Conservation (phyloP, 2,888 invertebrate genomes). For the Epirrita christyi region DNA sequence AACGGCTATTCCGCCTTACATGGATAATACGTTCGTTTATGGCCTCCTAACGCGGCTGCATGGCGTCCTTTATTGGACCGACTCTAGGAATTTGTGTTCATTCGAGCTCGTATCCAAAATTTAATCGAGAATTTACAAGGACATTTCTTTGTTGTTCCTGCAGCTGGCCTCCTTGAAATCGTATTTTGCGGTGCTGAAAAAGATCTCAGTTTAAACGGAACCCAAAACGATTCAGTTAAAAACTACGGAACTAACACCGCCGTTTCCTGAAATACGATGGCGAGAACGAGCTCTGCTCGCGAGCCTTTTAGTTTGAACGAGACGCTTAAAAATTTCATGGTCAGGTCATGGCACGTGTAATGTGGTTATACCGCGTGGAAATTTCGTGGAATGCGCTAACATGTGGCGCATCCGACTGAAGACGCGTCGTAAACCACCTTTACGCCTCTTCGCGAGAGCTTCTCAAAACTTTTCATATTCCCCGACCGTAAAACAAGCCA, state of each 20-base stretch:
- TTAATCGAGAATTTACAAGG: conserved; percentile 83
- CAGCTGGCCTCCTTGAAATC: conserved; percentile 67
- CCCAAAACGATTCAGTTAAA: conserved; percentile 52
- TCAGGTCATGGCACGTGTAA: conserved; percentile 79
- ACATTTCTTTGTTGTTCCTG: conserved; percentile 73
- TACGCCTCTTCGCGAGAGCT: conserved; percentile 78
- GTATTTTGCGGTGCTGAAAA: conserved; percentile 66
- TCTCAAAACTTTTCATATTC: conserved; percentile 84
- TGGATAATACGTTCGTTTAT: conserved; percentile 85
- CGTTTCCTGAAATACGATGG: conserved; percentile 46
- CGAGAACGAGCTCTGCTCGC: conserved; percentile 45
- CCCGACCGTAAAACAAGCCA: conserved; percentile 79
- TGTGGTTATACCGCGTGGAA: conserved; percentile 72
- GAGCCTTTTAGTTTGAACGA: conserved; percentile 67
- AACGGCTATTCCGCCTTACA: conserved; percentile 85
- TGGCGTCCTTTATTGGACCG: conserved; percentile 83
- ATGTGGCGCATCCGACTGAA: conserved; percentile 79
- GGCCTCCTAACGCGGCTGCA: conserved; percentile 84
- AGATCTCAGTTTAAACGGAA: conserved; percentile 57
- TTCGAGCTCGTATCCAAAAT: conserved; percentile 82
- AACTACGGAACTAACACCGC: conserved; percentile 46
- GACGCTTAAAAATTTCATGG: conserved; percentile 81
- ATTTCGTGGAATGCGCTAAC: conserved; percentile 71
- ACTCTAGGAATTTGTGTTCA: conserved; percentile 84
- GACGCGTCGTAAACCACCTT: conserved; percentile 83